Conservation (phyloP, 1,140 invertebrate species). For the Leptinotarsa undecemlineata region DNA sequence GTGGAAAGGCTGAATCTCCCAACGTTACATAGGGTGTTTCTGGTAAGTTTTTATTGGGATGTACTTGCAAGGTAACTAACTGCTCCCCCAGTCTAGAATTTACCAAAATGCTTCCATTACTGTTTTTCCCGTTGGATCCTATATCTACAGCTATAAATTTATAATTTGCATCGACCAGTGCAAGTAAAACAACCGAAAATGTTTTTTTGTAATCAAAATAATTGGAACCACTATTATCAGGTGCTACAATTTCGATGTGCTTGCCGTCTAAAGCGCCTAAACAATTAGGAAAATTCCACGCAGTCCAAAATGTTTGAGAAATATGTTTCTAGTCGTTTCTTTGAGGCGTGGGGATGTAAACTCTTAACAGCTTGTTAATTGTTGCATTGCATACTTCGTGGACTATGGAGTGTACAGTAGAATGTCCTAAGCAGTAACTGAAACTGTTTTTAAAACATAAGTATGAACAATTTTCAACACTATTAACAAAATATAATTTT, state of each 20-base stretch:
- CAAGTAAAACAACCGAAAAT: slow-evolving; percentile 55
- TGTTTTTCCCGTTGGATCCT: slow-evolving; percentile 51
- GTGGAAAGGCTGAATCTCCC: slow-evolving; percentile 39
- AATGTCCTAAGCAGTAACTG: slow-evolving; percentile 24
- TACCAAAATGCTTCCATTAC: slow-evolving; percentile 51
- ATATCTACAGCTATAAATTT: slow-evolving; percentile 53
- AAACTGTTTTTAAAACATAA: neutral
- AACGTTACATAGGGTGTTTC: slow-evolving; percentile 34
- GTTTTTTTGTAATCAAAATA: slow-evolving; percentile 60
- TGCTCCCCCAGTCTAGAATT: slow-evolving; percentile 20
- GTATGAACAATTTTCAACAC: neutral
- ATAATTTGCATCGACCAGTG: slow-evolving; percentile 51
- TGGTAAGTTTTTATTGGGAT: slow-evolving; percentile 14
- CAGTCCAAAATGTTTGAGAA: slow-evolving; percentile 12
- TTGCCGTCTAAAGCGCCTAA: slow-evolving; percentile 24
- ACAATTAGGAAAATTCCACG: slow-evolving; percentile 26
- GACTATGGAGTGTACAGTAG: slow-evolving; percentile 11
- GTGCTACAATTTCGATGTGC: slow-evolving; percentile 11
- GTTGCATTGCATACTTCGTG: slow-evolving; percentile 13
- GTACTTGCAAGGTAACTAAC: slow-evolving; percentile 31
- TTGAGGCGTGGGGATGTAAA: neutral
- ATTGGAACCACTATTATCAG: slow-evolving; percentile 32
- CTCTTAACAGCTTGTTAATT: neutral
- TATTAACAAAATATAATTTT: slow-evolving; percentile 6
- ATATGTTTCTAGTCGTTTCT: slow-evolving; percentile 11